Evolutionary conservation across 2,888 invertebrate genomes (phyloP), one percentile per base, ranked within the genome.

Genomic region (Watsonalla binaria): DNA sequence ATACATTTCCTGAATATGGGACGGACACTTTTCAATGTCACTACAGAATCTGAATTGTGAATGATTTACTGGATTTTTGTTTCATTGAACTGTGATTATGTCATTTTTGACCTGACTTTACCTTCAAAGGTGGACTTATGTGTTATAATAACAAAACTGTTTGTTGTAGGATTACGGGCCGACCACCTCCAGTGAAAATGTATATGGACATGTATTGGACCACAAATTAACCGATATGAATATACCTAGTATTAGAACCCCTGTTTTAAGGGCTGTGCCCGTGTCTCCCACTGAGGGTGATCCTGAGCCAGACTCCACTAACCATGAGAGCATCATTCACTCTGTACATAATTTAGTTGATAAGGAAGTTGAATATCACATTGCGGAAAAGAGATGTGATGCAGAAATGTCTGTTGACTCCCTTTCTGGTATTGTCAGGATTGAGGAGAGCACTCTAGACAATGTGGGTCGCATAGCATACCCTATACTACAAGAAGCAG

Each of bases 141-240:
- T 53, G 45, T 48, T 53, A 52, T 53, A 48, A 56, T 45, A 53
- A 56, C 52, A 56, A 64, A 55, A 58, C 63, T 57, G 62, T 54
- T 86, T 87, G 79, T 90, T 90, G 62, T 74, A 91, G 91, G 84
- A 84, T 87, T 89, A 88, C 84, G 88, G 91, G 90, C 87, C 90
- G 90, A 74, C 90, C 90, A 80, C 90, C 91, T 77, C 90, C 90
- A 87, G 80, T 89, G 88, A 90, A 83, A 86, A 82, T 79, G 82
- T 86, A 58, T 87, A 81, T 80, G 83, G 84, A 65, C 82, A 83
- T 78, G 80, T 84, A 68, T 80, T 86, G 86, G 91, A 88, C 74
- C 83, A 85, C 71, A 85, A 88, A 89, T 70, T 90, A 89, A 82
- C 80, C 72, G 83, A 86, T 74, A 90, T 91, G 89, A 89, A 84